Percentiles rank a stretch among this genome's conserved stretches.
Evolutionary conservation across 2,113 vertebrate species (phyloP).

Genomic region (Chaenogobius annularis): DNA sequence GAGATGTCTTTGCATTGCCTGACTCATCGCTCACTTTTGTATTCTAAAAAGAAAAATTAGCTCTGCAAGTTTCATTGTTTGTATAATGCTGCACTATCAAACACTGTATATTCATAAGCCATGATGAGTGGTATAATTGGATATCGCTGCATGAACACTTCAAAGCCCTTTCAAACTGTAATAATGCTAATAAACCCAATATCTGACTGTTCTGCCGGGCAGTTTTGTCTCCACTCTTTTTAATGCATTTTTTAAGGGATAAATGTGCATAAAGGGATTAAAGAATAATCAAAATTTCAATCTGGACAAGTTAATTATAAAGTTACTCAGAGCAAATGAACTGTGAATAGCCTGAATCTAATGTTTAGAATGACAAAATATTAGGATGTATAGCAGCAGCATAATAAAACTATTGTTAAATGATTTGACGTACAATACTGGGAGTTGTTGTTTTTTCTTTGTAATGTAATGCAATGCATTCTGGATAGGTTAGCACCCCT

Average conservation of each 20-base stretch:
- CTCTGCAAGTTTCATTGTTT: not conserved
- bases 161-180: slow-evolving; percentile 10
- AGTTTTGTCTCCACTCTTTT: slow-evolving; percentile 17
- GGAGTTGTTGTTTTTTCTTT: too few species aligned
- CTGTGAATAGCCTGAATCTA: not conserved
- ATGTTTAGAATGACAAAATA: not conserved
- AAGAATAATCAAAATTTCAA: slow-evolving; percentile 7
- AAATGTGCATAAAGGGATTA: slow-evolving; percentile 4
- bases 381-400: not conserved
- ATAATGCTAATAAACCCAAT: slow-evolving; percentile 3
- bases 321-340: not conserved
- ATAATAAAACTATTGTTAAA: not conserved
- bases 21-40: not conserved
- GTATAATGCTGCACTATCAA: not conserved
- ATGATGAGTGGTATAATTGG: slow-evolving; percentile 7
- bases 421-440: too few species aligned
- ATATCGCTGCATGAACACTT: slow-evolving; percentile 5
- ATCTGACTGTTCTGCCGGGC: not conserved
- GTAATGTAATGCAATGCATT: too few species aligned
- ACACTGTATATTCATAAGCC: slow-evolving; percentile 7
- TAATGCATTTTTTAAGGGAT: not conserved
- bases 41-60: not conserved
- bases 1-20: not conserved
- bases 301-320: not conserved
- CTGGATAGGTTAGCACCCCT: too few species aligned